phyloP scores from a whole-genome alignment of 2,797 vertebrate genomes.

The Vultur gryphus region DNA sequence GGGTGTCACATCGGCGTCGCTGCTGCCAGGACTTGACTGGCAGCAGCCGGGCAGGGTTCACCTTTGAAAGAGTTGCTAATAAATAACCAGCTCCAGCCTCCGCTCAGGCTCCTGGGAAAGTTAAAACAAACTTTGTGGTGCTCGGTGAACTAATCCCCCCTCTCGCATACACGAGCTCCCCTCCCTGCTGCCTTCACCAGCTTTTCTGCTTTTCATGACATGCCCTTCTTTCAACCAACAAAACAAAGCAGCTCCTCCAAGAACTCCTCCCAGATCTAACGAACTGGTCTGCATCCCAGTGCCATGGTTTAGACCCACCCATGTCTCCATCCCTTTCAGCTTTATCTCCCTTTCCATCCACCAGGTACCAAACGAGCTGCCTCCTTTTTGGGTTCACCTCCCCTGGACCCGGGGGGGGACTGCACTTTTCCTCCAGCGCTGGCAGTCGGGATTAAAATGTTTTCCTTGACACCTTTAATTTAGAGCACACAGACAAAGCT shows the following conservation, averaged over 20 bases:
- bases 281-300: background rate
- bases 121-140: background rate
- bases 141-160: background rate
- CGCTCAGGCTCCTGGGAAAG: background rate
- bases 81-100: background rate
- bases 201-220: background rate
- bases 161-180: accelerated
- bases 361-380: accelerated
- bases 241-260: background rate
- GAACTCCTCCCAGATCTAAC: background rate
- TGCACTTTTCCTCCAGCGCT: background rate
- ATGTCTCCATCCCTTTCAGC: background rate
- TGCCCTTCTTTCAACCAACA: background rate
- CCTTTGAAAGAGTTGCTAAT: background rate
- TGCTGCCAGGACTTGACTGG: background rate
- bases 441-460: background rate
- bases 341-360: background rate
- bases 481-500: background rate
- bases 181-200: background rate
- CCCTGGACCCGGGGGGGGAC: background rate
- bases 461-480: background rate
- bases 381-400: background rate
- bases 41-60: background rate
- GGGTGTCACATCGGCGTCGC: background rate
- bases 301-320: background rate